Conservation (phyloP, 2,113 vertebrate species). For the Archilochus colubris region DNA sequence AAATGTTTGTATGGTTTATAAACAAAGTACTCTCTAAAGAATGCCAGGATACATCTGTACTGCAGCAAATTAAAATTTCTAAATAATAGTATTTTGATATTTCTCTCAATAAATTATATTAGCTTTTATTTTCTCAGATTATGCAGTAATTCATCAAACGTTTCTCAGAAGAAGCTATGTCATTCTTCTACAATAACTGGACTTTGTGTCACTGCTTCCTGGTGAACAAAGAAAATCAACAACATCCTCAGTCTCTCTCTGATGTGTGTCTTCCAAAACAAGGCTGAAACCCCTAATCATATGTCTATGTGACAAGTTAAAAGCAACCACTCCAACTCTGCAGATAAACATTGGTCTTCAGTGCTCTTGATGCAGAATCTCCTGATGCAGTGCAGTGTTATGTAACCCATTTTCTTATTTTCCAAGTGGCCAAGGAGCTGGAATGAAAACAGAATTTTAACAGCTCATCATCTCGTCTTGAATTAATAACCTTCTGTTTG, state of each 20-base stretch:
- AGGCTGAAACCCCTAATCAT: not conserved
- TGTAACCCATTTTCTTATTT: not conserved
- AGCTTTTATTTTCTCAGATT: not conserved
- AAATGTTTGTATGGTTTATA: not conserved
- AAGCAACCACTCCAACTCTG: not conserved
- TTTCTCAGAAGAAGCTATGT: not conserved
- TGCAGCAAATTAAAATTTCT: not conserved
- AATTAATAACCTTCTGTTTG: constrained; percentile 33
- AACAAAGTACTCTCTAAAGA: not conserved
- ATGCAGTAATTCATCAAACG: constrained; percentile 2
- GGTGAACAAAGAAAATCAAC: not conserved
- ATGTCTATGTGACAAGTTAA: not conserved
- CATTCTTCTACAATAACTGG: not conserved
- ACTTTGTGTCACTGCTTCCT: not conserved
- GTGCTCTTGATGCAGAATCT: not conserved
- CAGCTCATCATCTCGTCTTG: not conserved
- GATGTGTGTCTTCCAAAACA: not conserved
- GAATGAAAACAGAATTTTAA: not conserved
- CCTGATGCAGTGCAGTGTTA: not conserved
- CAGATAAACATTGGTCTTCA: not conserved
- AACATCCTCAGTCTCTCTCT: not conserved
- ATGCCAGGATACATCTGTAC: not conserved
- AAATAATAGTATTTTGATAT: not conserved
- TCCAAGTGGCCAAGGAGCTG: not conserved
- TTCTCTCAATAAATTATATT: not conserved